phyloP scores from a whole-genome alignment of 2,797 vertebrate species.

The Pangasius sanitwongsei region DNA sequence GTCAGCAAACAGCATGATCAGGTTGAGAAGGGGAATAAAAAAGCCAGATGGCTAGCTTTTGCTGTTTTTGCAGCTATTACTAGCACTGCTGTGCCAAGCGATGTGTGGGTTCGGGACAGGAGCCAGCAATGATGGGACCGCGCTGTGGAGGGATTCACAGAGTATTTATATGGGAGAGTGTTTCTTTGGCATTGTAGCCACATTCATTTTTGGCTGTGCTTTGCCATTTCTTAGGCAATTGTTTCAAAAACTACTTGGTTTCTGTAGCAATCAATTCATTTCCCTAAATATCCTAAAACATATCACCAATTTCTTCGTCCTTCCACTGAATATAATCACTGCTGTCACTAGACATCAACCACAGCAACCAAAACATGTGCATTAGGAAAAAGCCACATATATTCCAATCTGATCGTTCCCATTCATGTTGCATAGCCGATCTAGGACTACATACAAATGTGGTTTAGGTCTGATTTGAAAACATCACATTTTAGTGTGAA shows the following conservation, averaged over 20 bases:
- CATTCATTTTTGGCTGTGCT: background rate
- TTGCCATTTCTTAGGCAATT: conserved; percentile 17
- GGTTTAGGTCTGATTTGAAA: background rate
- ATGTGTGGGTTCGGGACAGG: background rate
- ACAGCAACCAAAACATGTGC: background rate
- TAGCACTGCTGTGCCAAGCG: conserved; percentile 10
- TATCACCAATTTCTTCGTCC: background rate
- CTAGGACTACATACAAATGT: background rate
- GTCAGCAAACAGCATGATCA: conserved; percentile 11
- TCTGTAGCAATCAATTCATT: background rate
- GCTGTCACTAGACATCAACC: background rate
- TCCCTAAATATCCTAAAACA: background rate
- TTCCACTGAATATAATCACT: background rate
- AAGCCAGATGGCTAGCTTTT: conserved; percentile 24
- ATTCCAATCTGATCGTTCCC: background rate
- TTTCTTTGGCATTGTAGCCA: conserved; percentile 14
- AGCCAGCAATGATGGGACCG: conserved; percentile 2
- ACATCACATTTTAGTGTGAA: background rate
- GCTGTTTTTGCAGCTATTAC: conserved; percentile 28
- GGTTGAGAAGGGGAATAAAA: background rate
- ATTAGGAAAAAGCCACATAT: background rate
- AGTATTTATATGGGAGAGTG: conserved; percentile 22
- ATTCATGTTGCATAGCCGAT: background rate
- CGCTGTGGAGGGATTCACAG: conserved; percentile 22
- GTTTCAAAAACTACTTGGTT: background rate